These are phyloP conservation scores for Caenorhabditis plicata DNA, from an alignment of 2,888 invertebrate genomes.

Conservation along the genomic window DNA sequence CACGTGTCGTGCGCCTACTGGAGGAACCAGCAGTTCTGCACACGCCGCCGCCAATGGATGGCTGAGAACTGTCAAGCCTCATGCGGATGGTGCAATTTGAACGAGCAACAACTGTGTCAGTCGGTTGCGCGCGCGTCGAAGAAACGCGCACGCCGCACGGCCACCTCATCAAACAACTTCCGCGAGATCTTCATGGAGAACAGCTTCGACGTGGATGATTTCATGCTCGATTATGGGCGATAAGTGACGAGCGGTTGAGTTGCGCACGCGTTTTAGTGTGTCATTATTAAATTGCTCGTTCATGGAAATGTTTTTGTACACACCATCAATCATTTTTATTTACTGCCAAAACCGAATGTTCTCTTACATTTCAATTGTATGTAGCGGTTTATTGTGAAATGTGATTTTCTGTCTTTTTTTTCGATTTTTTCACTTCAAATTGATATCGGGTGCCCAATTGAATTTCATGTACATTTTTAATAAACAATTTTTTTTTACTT, in stretches of 20 bases:
- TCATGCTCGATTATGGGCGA: constrained; percentile 32
- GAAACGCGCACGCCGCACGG: constrained; percentile 7
- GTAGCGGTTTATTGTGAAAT: not conserved
- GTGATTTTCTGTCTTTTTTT: not conserved
- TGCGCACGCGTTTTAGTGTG: too few species aligned
- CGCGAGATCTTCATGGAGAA: constrained; percentile 4
- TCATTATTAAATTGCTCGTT: too few species aligned
- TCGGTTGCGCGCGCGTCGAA: constrained; percentile 43
- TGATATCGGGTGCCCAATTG: too few species aligned
- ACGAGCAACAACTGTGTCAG: constrained; percentile 52
- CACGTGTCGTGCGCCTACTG: constrained; percentile 61
- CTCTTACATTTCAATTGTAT: not conserved
- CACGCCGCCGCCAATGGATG: constrained; percentile 61
- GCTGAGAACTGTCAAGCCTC: constrained; percentile 50
- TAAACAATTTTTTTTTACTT: too few species aligned
- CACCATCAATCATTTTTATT: too few species aligned
- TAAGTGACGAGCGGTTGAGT: too few species aligned
- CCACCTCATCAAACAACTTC: too few species aligned
- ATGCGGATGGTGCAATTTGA: constrained; percentile 62
- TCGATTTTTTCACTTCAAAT: not conserved
- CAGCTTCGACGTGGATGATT: constrained; percentile 15
- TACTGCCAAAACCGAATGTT: too few species aligned
- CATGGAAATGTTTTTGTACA: too few species aligned
- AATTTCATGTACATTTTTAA: too few species aligned
- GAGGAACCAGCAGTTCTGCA: constrained; percentile 57